Evolutionary conservation across 2,888 invertebrate genomes (phyloP), one percentile per base, ranked within the genome.

Genomic region (Sphecodes monilicornis): DNA sequence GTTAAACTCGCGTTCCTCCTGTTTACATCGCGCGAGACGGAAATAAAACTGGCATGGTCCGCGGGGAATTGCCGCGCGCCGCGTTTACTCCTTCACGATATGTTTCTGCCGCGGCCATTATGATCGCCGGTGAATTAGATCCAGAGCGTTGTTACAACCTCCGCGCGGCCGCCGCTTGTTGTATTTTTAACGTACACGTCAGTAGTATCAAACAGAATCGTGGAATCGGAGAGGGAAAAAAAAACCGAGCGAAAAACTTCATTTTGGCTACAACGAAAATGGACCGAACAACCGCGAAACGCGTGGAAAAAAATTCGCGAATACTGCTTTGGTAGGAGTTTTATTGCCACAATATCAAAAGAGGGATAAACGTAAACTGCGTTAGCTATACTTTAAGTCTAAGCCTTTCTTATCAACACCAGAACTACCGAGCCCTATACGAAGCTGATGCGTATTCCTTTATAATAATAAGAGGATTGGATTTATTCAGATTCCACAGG

Each of bases 11-110:
- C 75, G 79, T 76, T 84, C 80, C 75, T 87, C 80, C 74, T 84
- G 79, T 85, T 88, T 82, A 82, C 82, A 82, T 82, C 77, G 57
- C 60, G 64, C 60, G 64, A 71, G 88, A 88, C 85, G 76, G 87
- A 87, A 89, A 89, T 89, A 89, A 89, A 84, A 82, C 87, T 84
- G 87, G 85, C 89, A 84, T 76, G 73, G 77, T 57, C 70, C 78
- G 76, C 75, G 76, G 66, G 76, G 70, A 78, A 86, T 76, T 79
- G 57, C 74, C 16, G 50, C 78, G 57, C 41, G 60, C 36, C 11
- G 50, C 26, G 69, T n/a, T 76, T 66, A 69, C 73, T 84, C 54
- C 54, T 60, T 73, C 85, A 68, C 76, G 76, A 85, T 43, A 70
- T 54, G 41, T 82, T 78, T 76, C 72, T 78, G 69, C 72, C 78